A percentile compares a stretch with the other conserved stretches of the same genome.
Evolutionary conservation across 2,888 invertebrate genomes (phyloP).

Genomic region (Labia minor): DNA sequence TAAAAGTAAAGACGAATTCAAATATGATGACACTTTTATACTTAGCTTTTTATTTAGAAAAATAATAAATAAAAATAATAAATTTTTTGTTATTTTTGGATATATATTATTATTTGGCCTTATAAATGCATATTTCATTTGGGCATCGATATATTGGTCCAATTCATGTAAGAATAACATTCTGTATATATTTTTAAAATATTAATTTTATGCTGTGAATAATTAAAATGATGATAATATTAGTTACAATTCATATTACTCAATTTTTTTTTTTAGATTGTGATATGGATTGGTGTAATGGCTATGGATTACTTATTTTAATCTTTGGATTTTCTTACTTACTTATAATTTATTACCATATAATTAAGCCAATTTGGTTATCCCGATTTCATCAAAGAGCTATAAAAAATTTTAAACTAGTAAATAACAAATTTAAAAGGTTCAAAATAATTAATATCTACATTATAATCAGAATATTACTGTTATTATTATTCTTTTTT

Average conservation of each 20-base stretch:
- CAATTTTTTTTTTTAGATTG: slow-evolving; percentile 14
- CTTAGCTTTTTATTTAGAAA: neutral
- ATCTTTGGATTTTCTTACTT: slow-evolving; percentile 49
- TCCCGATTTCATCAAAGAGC: slow-evolving; percentile 33
- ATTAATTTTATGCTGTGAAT: neutral
- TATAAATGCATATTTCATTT: neutral
- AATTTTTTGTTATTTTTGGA: neutral
- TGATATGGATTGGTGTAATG: slow-evolving; percentile 43
- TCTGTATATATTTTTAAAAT: neutral
- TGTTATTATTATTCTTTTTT: slow-evolving; percentile 13
- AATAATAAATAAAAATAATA: neutral
- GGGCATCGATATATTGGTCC: neutral
- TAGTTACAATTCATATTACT: too few species aligned
- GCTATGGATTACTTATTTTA: slow-evolving; percentile 61
- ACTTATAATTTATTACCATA: slow-evolving; percentile 49
- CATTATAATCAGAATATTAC: too few species aligned
- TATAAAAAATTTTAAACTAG: slow-evolving; percentile 23
- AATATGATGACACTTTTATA: too few species aligned
- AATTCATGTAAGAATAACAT: neutral
- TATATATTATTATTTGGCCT: neutral
- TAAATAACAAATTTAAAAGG: too few species aligned
- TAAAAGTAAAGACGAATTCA: too few species aligned
- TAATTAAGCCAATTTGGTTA: slow-evolving; percentile 48
- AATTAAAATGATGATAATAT: too few species aligned
- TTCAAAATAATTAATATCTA: too few species aligned